phyloP scores from a whole-genome alignment of 2,797 vertebrate species.

The Harpagifer antarcticus region DNA sequence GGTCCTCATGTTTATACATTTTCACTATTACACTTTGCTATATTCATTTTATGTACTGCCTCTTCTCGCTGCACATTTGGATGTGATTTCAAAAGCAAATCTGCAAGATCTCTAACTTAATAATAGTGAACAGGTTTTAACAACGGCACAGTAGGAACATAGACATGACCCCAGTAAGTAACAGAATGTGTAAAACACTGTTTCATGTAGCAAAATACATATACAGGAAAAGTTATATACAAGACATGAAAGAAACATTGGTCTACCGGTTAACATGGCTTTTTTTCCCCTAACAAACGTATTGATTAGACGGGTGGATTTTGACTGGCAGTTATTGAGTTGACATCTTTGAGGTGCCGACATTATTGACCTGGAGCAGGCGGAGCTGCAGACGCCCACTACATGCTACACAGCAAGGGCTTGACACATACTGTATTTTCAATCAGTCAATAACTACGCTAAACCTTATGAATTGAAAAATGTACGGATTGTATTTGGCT shows the following conservation, averaged over 20 bases:
- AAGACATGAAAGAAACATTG: constrained; percentile 9
- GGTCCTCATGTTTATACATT: constrained; percentile 30
- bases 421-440: constrained; percentile 35
- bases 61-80: constrained; percentile 19
- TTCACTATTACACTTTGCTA: constrained; percentile 4
- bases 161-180: constrained; percentile 9
- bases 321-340: constrained; percentile 62
- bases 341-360: constrained; percentile 46
- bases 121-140: constrained; percentile 19
- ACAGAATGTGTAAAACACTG: constrained; percentile 21
- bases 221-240: constrained; percentile 3
- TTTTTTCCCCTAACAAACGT: constrained; percentile 18
- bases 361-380: constrained; percentile 46
- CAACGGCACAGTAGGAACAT: not conserved
- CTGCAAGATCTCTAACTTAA: constrained; percentile 9
- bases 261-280: constrained; percentile 21
- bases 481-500: constrained; percentile 49
- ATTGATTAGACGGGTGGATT: constrained; percentile 45
- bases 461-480: constrained; percentile 55
- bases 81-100: constrained; percentile 33
- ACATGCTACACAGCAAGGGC: constrained; percentile 29
- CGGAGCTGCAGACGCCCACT: constrained; percentile 18
- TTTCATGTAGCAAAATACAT: constrained; percentile 4
- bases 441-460: constrained; percentile 57
- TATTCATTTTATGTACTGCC: constrained; percentile 28